Evolutionary conservation across 2,113 vertebrate species (phyloP), one percentile per base, ranked within the genome.

Genomic region (Pachypanchax playfairii): DNA sequence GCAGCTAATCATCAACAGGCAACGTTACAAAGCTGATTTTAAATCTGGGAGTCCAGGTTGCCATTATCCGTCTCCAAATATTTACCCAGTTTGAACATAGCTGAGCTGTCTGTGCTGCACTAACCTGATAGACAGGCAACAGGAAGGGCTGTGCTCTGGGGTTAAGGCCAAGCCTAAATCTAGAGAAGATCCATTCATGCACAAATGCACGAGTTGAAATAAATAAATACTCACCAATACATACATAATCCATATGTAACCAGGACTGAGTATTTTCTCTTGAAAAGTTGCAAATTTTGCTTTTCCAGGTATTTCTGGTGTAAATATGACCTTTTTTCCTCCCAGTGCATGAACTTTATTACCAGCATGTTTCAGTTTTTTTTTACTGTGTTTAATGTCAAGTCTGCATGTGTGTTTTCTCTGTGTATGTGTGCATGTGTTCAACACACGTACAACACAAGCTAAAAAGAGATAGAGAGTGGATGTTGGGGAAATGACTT

Each of bases 11-110:
- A 81, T 84, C 82, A 54, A 79, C 28, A 26, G 73, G 46, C 75
- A 75, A 68, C 58, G 75, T 71, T 81, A 36, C 56, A 52, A 60
- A 70, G 72, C 70, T 51, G 66, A 75, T 70, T 81, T 79, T 65
- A 71, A 80, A 85, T 79, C 65, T 73, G 60, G 72, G 63, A 85
- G 79, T 79, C 77, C 64, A 78, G 67, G 81, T 74, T 58, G 60
- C 46, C 63, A 68, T 85, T 79, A 85, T 77, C 70, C 60, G 43
- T 87, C 52, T 83, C 65, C 69, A 90, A 90, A 90, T 90, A 86
- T 89, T 90, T 87, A 89, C 86, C 46, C 73, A 3, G 41, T 77
- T 79, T 80, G 57, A 52, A 83, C 77, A 86, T 85, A 74, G 67
- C 78, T 79, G 58, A 78, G 77, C 75, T 71, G 75, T 72, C 85